Percentiles rank a stretch among this genome's conserved stretches.
phyloP scores from a whole-genome alignment of 1,140 invertebrate species.

The Idris sp. region DNA sequence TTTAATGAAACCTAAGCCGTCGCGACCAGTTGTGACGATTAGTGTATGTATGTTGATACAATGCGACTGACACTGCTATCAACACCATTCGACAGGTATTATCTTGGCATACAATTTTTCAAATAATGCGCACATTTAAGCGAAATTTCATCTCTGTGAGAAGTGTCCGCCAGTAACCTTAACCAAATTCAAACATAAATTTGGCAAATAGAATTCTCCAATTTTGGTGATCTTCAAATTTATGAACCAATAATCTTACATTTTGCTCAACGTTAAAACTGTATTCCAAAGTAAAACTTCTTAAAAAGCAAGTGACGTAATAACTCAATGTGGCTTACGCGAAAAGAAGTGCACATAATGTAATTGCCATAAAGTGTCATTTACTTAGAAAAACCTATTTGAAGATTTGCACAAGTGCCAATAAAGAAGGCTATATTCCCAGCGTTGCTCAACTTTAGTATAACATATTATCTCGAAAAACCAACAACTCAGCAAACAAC shows the following conservation, averaged over 20 bases:
- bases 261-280: conserved; percentile 17
- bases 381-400: conserved; percentile 30
- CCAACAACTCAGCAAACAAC: conserved; percentile 8
- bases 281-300: conserved; percentile 4
- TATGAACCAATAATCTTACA: conserved; percentile 26
- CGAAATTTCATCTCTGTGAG: conserved; percentile 29
- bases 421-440: conserved; percentile 9
- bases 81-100: conserved; percentile 42
- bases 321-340: conserved; percentile 16
- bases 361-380: conserved; percentile 45
- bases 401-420: conserved; percentile 13
- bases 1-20: conserved; percentile 20
- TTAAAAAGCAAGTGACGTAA: conserved; percentile 26
- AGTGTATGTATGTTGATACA: conserved; percentile 25
- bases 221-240: too few species aligned
- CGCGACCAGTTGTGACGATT: conserved; percentile 23
- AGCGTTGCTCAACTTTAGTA: conserved; percentile 20
- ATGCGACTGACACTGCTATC: conserved; percentile 7
- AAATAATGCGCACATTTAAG: conserved; percentile 24
- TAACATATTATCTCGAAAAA: conserved; percentile 33
- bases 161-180: conserved; percentile 9
- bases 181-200: too few species aligned
- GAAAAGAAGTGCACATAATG: conserved; percentile 40
- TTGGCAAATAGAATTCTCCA: too few species aligned
- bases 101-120: conserved; percentile 32